phyloP scores from a whole-genome alignment of 2,888 invertebrate species.

The Drosophila setosimentum region DNA sequence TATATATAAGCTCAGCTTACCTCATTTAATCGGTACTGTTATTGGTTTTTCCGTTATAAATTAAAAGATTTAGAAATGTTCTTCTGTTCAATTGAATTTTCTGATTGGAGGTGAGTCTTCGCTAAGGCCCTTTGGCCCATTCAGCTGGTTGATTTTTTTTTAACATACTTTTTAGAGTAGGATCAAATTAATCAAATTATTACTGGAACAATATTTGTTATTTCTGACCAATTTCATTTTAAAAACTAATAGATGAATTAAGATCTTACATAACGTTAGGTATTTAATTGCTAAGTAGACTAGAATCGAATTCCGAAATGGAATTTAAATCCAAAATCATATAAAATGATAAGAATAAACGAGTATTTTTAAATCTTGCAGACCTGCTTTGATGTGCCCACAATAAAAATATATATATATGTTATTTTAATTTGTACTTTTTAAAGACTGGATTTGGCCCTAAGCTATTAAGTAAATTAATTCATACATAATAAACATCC shows the following conservation, averaged over 20 bases:
- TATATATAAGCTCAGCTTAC: not conserved
- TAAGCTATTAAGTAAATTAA: not conserved
- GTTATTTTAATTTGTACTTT: too few relatives aligned
- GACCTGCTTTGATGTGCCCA: not conserved
- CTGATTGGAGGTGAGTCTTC: conserved; percentile 16
- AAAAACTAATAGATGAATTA: not conserved
- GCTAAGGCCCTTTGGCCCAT: conserved; percentile 20
- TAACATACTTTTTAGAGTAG: conserved; percentile 44
- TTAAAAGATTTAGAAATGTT: not conserved
- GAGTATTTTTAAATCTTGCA: not conserved
- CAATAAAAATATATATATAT: not conserved
- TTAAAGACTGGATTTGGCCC: not conserved
- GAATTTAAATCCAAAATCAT: not conserved
- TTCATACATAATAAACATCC: not conserved
- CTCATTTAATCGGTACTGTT: not conserved
- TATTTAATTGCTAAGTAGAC: not conserved
- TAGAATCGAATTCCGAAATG: not conserved
- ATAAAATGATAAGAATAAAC: not conserved
- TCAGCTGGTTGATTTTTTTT: not conserved
- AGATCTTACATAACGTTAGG: not conserved
- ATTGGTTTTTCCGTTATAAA: not conserved
- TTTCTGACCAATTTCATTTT: not conserved
- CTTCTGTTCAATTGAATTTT: not conserved
- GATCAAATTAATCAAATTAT: not conserved
- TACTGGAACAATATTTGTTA: not conserved